These are phyloP conservation scores for Calephelis perditalis DNA, from an alignment of 2,888 invertebrate species.

Conservation along the genomic window DNA sequence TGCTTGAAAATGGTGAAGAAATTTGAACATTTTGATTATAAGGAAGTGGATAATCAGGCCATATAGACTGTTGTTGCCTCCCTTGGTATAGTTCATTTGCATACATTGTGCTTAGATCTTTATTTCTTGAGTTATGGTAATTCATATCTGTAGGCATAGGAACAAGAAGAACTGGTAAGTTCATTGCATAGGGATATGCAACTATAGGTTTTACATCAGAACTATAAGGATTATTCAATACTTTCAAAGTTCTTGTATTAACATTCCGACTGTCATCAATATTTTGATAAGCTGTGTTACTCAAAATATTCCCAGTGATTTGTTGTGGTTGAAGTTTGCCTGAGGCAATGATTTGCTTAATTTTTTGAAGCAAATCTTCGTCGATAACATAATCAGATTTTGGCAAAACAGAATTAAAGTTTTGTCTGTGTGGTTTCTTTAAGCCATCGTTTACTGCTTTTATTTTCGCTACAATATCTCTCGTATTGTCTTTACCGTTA, in stretches of 20 bases:
- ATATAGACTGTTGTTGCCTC: conserved; percentile 43
- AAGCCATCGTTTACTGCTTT: conserved; percentile 69
- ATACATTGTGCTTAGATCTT: conserved; percentile 37
- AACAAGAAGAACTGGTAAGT: conserved; percentile 52
- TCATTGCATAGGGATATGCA: conserved; percentile 48
- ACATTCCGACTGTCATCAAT: conserved; percentile 28
- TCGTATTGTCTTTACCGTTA: conserved; percentile 39
- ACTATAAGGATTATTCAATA: conserved; percentile 24
- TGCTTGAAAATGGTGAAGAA: conserved; percentile 71
- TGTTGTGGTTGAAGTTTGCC: conserved; percentile 44
- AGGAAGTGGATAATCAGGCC: conserved; percentile 27
- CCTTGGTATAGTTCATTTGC: conserved; percentile 39
- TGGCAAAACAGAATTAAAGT: conserved; percentile 44
- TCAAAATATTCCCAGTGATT: conserved; percentile 32
- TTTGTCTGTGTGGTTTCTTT: conserved; percentile 49
- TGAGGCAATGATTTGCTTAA: conserved; percentile 57
- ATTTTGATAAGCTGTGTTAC: conserved; percentile 38
- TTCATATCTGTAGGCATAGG: conserved; percentile 37
- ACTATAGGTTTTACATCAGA: conserved; percentile 20
- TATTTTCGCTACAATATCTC: conserved; percentile 76
- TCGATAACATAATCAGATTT: conserved; percentile 48
- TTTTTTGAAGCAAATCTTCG: conserved; percentile 54
- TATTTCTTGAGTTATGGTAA: conserved; percentile 28
- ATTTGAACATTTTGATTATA: conserved; percentile 40
- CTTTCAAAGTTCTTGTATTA: conserved; percentile 34